These are phyloP conservation scores for Pluvialis apricaria DNA, from an alignment of 2,113 vertebrate genomes.

Conservation along the genomic window DNA sequence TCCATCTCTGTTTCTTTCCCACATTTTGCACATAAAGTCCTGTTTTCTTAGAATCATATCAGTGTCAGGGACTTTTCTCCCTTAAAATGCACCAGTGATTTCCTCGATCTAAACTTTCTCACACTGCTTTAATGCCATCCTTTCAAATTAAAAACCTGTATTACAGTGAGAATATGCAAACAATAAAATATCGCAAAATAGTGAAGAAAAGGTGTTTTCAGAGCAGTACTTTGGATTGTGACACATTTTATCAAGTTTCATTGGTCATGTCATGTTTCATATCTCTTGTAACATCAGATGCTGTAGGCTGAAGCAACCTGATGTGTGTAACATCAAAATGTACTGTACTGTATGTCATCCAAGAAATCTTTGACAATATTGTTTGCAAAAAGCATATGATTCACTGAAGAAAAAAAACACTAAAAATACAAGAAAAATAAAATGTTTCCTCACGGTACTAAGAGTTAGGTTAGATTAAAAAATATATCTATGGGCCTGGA, in stretches of 20 bases:
- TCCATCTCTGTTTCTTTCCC: not conserved
- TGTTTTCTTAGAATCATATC: not conserved
- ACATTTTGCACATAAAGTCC: not conserved
- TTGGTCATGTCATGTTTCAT: not conserved
- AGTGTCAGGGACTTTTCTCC: not conserved
- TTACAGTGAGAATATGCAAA: not conserved
- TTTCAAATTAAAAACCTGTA: not conserved
- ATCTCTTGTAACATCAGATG: not conserved
- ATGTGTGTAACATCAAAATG: not conserved
- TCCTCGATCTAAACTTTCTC: not conserved
- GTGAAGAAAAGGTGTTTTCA: not conserved
- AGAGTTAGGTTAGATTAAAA: not conserved
- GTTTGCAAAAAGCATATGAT: not conserved
- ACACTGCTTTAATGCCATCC: not conserved
- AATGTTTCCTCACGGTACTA: not conserved
- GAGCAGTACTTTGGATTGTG: not conserved
- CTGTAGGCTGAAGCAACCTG: not conserved
- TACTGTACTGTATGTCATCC: not conserved
- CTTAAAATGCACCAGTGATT: not conserved
- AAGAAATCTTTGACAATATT: not conserved
- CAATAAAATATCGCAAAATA: not conserved
- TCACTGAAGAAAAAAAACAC: not conserved
- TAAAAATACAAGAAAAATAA: not conserved
- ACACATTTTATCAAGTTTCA: not conserved
- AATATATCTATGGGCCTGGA: not conserved